These are phyloP conservation scores for Ambastaia sidthimunki DNA, from an alignment of 2,797 vertebrate species.

Conservation along the genomic window DNA sequence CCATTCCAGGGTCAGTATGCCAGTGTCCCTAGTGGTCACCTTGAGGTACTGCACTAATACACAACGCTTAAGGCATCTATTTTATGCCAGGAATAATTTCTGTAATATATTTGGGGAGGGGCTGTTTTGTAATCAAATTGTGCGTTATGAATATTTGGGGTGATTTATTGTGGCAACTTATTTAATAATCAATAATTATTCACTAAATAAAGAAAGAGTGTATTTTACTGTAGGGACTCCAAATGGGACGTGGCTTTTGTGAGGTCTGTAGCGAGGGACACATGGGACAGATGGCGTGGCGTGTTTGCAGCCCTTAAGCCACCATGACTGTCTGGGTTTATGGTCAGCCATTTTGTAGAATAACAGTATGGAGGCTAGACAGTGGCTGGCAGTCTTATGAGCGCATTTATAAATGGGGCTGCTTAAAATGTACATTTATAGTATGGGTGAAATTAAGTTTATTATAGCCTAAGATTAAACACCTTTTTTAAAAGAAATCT, in stretches of 20 bases:
- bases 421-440: too few species aligned
- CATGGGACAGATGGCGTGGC: slow-evolving; percentile 60
- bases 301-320: slow-evolving; percentile 52
- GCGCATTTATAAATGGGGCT: neutral
- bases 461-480: neutral
- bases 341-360: slow-evolving; percentile 66
- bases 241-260: slow-evolving; percentile 41
- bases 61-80: slow-evolving; percentile 29
- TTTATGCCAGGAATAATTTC: slow-evolving; percentile 5
- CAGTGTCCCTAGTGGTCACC: slow-evolving; percentile 55
- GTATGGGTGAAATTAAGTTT: neutral
- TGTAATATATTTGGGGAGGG: neutral
- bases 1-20: slow-evolving; percentile 48
- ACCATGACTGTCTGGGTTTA: slow-evolving; percentile 52
- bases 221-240: neutral
- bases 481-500: neutral
- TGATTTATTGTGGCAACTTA: neutral
- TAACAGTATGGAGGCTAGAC: slow-evolving; percentile 36
- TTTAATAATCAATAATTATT: neutral
- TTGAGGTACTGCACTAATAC: slow-evolving; percentile 49
- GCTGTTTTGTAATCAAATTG: neutral
- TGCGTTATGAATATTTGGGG: neutral
- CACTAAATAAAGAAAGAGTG: neutral
- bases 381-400: slow-evolving; percentile 34
- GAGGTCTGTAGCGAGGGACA: slow-evolving; percentile 41